Base-by-base conservation (phyloP, 1,140 invertebrate species). In the Oryzaephilus surinamensis region DNA sequence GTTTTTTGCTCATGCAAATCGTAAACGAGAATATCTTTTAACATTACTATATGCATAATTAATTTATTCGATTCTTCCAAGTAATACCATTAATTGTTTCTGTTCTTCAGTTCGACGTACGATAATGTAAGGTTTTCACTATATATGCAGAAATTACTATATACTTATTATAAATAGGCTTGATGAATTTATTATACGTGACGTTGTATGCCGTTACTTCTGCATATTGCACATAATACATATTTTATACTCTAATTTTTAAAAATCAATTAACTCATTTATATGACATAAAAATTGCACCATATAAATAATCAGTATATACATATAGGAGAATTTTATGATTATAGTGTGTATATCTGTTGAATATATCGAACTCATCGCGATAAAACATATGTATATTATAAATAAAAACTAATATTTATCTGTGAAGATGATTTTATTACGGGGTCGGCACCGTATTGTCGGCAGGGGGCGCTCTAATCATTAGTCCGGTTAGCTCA, bases 341-440 rank as follows among this genome's bases (percentile, higher is more conserved):
- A n/a, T n/a, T n/a, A n/a, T n/a, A n/a, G n/a, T n/a, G n/a, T n/a
- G n/a, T n/a, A n/a, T n/a, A n/a, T n/a, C n/a, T 35, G 32, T 12
- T 35, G 32, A 23, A 35, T n/a, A n/a, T 14, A 35, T 14, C 7
- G 13, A 35, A 35, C 13, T 20, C 19, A 35, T 36, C 45, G 52
- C 43, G 52, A 45, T 54, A 54, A 52, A 54, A 54, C 52, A 54
- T 40, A 40, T 54, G 52, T 54, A 51, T 51, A n/a, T 51, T 51
- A 51, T 51, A 50, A 50, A 48, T 42, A 43, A 38, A 47, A 43
- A 49, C 49, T 43, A 54, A 54, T 54, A 54, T 52, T 52, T 54
- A 52, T 54, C 50, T 52, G 39, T 46, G 45, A 44, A 52, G 52
- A 54, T 49, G 52, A 54, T 54, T 54, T 52, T 54, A 54, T 54